Base-by-base conservation (phyloP, 2,797 vertebrate species). In the Parambassis ranga region DNA sequence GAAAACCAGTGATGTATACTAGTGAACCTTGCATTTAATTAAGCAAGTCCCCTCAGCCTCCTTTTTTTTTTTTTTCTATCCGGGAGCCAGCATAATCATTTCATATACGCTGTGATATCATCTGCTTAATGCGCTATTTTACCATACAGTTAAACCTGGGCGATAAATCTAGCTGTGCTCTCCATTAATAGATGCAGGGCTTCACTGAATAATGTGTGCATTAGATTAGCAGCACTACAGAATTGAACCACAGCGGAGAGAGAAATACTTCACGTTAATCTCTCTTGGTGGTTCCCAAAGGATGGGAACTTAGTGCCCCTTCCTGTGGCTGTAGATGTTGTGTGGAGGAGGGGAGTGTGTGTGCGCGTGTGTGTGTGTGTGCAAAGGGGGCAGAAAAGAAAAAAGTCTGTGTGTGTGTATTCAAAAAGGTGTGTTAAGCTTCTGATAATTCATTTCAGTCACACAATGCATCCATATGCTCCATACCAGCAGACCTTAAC, bases 51-150 rank as follows among this genome's bases (percentile, higher is more conserved):
- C 79, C 53, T 79, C 77, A 58, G 47, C 62, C 60, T 50, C 31
- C 31, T 50, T 63, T 69, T 59, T 67, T 52, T 77, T 84, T 41
- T 47, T 37, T 48, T 41, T 69, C 68, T 77, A 87, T 86, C 81
- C 82, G 66, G 79, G 77, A 84, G 80, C 83, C 77, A 63, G 88
- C 84, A 86, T 90, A 92, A 92, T 93, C 79, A 91, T 92, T 92
- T 88, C 80, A 88, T 87, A 91, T 87, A 84, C 49, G 47, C 53
- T 23, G 41, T 76, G 84, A 92, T 92, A 92, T 92, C 90, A 93
- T 92, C 91, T 91, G 89, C 91, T 87, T 93, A 93, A 93, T 92
- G 91, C 23, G 85, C 88, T 91, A 89, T 92, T 92, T 92, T 92
- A 90, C 90, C 84, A 90, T 92, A 91, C 86, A 89, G 90, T 91